Conservation (phyloP, 2,113 vertebrate genomes). For the Nycticryphes semicollaris region DNA sequence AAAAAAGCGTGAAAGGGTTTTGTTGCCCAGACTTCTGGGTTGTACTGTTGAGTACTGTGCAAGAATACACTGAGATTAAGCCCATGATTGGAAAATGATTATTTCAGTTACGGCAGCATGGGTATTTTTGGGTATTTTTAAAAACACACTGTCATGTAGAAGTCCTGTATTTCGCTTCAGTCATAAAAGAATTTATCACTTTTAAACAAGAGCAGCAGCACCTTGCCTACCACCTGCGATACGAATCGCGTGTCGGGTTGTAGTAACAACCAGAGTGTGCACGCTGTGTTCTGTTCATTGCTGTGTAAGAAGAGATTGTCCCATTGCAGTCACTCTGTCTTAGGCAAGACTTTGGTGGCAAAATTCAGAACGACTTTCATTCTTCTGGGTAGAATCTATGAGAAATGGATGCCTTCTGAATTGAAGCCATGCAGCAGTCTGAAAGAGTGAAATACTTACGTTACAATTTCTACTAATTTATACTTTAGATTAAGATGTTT, state of each 20-base stretch:
- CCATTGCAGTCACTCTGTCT: background rate
- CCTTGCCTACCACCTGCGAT: background rate
- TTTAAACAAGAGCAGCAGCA: background rate
- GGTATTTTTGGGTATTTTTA: background rate
- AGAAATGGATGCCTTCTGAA: constrained; percentile 94
- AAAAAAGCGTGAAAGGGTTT: background rate
- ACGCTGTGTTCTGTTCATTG: fast-evolving
- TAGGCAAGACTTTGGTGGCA: background rate
- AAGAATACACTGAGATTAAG: background rate
- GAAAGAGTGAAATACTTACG: background rate
- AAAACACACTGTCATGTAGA: background rate
- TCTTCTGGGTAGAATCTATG: constrained; percentile 66
- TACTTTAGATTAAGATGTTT: background rate
- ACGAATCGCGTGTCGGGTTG: background rate
- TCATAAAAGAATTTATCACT: background rate
- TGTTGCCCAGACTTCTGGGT: background rate
- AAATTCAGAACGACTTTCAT: background rate
- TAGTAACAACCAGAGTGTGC: background rate
- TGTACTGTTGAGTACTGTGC: background rate
- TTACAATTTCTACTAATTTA: background rate
- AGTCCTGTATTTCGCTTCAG: background rate
- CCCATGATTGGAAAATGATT: background rate
- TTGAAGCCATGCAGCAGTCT: constrained; percentile 96
- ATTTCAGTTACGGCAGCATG: background rate
- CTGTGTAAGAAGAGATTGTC: background rate